Conservation (phyloP, 2,113 vertebrate genomes). For the Silurus meridionalis region DNA sequence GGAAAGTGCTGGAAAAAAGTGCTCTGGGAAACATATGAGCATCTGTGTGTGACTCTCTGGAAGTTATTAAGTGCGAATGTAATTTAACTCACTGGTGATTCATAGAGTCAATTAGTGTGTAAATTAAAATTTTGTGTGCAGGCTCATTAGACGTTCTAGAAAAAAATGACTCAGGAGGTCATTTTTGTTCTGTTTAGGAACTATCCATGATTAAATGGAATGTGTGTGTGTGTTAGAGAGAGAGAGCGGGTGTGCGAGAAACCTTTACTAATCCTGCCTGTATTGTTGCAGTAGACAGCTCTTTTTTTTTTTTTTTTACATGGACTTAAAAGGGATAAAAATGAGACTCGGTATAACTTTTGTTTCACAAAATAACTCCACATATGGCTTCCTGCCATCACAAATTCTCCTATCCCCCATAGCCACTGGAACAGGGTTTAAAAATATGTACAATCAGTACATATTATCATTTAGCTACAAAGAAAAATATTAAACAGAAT, state of each 20-base stretch:
- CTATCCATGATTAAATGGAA: conserved; percentile 36
- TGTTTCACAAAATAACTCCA: neutral
- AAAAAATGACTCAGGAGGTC: conserved; percentile 16
- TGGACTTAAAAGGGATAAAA: neutral
- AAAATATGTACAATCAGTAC: neutral
- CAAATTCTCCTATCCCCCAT: neutral
- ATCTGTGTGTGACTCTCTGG: conserved; percentile 15
- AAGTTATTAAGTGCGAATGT: conserved; percentile 42
- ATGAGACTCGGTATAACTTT: neutral
- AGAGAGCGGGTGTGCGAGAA: neutral
- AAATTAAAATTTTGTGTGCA: conserved; percentile 38
- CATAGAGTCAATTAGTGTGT: conserved; percentile 37
- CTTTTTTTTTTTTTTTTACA: conserved; percentile 19
- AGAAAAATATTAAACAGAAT: neutral
- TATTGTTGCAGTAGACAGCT: conserved; percentile 14
- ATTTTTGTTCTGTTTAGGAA: conserved; percentile 28
- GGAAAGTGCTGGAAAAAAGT: neutral
- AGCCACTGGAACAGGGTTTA: neutral
- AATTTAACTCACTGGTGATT: conserved; percentile 41
- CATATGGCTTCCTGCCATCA: neutral
- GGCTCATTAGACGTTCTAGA: conserved; percentile 16
- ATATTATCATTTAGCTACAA: neutral
- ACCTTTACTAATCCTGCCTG: neutral
- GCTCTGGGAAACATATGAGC: conserved; percentile 27
- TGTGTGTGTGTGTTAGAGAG: conserved; percentile 19